A percentile compares a stretch with the other conserved stretches of the same genome.
Conservation (phyloP, 2,888 invertebrate species). For the Aspidapion aeneum region DNA sequence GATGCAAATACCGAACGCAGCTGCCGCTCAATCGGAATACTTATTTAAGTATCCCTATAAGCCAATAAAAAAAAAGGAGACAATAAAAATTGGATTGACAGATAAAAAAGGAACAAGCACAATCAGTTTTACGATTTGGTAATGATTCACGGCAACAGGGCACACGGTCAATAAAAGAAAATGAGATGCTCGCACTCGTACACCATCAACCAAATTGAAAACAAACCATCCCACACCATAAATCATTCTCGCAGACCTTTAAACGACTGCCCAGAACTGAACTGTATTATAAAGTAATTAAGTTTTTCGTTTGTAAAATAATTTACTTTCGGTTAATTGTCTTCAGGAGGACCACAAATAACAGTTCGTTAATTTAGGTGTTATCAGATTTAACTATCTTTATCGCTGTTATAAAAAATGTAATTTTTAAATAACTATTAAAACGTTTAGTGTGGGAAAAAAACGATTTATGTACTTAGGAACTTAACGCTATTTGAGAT, state of each 20-base stretch:
- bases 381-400: no score
- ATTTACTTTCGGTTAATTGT: slow-evolving; percentile 37
- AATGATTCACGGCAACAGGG: background rate
- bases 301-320: slow-evolving; percentile 38
- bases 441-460: no score
- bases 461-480: no score
- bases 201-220: slow-evolving; percentile 26
- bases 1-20: no score
- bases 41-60: no score
- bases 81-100: no score
- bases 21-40: no score
- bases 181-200: background rate
- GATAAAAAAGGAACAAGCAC: no score
- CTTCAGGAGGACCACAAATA: slow-evolving; percentile 24
- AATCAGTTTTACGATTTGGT: background rate
- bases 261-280: slow-evolving; percentile 26
- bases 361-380: slow-evolving; percentile 35
- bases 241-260: slow-evolving; percentile 30
- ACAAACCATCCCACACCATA: slow-evolving; percentile 31
- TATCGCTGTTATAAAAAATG: no score
- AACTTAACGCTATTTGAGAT: no score
- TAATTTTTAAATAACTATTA: no score
- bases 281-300: slow-evolving; percentile 40
- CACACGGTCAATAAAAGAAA: background rate
- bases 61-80: no score